Conservation (phyloP, 2,888 invertebrate species). For the Macaria notata region DNA sequence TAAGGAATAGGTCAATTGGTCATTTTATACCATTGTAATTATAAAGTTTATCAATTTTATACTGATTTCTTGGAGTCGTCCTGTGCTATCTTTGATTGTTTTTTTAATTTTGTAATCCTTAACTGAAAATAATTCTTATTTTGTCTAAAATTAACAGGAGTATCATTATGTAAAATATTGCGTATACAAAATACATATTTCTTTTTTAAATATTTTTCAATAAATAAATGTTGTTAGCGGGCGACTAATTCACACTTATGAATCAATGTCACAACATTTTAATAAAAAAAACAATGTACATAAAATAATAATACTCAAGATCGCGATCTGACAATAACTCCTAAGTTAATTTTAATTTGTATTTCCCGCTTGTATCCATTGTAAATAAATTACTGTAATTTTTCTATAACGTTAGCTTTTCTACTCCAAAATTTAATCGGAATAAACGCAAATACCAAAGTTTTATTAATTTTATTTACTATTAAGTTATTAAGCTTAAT, state of each 20-base stretch:
- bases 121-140: not conserved
- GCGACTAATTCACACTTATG: conserved; percentile 13
- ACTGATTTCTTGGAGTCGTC: conserved; percentile 12
- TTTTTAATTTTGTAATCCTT: not conserved
- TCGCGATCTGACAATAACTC: conserved; percentile 80
- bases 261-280: conserved; percentile 51
- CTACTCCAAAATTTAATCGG: conserved; percentile 77
- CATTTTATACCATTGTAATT: conserved; percentile 15
- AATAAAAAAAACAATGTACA: conserved; percentile 57
- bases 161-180: not conserved
- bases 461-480: conserved; percentile 68
- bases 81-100: not conserved
- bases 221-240: not conserved
- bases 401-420: conserved; percentile 70
- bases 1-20: conserved; percentile 26
- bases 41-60: conserved; percentile 8
- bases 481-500: conserved; percentile 74
- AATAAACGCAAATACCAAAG: conserved; percentile 80
- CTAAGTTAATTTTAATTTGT: conserved; percentile 73
- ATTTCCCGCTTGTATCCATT: conserved; percentile 45
- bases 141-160: not conserved
- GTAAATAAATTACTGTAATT: conserved; percentile 74
- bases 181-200: not conserved
- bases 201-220: not conserved
- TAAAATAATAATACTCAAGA: conserved; percentile 71